phyloP scores from a whole-genome alignment of 2,888 invertebrate genomes.

The Dynastes hyllus region DNA sequence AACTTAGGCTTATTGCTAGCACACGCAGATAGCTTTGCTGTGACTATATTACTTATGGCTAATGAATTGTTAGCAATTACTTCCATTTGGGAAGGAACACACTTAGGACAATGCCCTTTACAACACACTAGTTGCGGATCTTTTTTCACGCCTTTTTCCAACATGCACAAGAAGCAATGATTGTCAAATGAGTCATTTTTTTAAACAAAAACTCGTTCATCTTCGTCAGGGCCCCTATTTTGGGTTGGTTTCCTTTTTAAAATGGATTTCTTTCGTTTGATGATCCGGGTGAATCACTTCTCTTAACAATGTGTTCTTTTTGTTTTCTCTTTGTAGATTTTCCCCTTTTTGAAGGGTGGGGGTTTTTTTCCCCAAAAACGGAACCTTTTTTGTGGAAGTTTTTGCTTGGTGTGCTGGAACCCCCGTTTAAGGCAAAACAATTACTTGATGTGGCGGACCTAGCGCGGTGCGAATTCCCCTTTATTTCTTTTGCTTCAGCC shows the following conservation, averaged over 20 bases:
- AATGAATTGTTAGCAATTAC: not conserved
- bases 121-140: not conserved
- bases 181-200: not conserved
- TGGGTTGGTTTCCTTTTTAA: no score
- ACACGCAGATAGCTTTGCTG: not conserved
- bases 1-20: not conserved
- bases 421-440: not conserved
- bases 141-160: not conserved
- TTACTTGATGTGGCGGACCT: not conserved
- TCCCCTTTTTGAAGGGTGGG: no score
- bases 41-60: not conserved
- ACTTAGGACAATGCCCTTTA: not conserved
- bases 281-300: not conserved
- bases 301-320: not conserved
- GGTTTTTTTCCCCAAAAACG: not conserved
- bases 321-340: not conserved
- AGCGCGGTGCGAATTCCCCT: no score
- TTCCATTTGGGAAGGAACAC: not conserved
- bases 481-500: no score
- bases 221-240: not conserved
- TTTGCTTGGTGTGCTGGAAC: not conserved
- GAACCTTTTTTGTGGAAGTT: not conserved
- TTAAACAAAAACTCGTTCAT: no score
- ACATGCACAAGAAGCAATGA: not conserved
- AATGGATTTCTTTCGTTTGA: not conserved